Evolutionary conservation across 2,113 vertebrate genomes (phyloP).

Genomic region (Paracanthobrama guichenoti): DNA sequence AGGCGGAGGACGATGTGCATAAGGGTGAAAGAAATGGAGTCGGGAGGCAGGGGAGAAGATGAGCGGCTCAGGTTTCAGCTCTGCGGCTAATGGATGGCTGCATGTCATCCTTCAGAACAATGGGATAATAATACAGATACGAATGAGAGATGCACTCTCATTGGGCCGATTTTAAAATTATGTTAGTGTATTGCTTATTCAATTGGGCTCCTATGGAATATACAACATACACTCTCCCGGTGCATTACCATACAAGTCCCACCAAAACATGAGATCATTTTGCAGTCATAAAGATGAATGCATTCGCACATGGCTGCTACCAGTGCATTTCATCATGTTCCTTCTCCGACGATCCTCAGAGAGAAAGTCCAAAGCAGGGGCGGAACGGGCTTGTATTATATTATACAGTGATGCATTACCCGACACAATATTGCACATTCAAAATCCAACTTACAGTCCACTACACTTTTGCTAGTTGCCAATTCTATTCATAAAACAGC

Average conservation of each 20-base stretch:
- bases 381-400: slow-evolving; percentile 48
- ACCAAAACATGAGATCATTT: slow-evolving; percentile 58
- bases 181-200: slow-evolving; percentile 43
- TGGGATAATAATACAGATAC: slow-evolving; percentile 57
- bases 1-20: background rate
- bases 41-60: slow-evolving; percentile 34
- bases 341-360: slow-evolving; percentile 45
- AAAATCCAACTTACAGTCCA: slow-evolving; percentile 32
- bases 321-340: slow-evolving; percentile 64
- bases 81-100: slow-evolving; percentile 53
- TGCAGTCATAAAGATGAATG: slow-evolving; percentile 36
- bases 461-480: slow-evolving; percentile 14
- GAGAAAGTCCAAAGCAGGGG: slow-evolving; percentile 27
- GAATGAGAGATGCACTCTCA: slow-evolving; percentile 42
- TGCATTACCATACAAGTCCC: slow-evolving; percentile 56
- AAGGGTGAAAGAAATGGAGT: slow-evolving; percentile 19
- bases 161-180: slow-evolving; percentile 42
- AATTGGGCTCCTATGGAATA: slow-evolving; percentile 49
- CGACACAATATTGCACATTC: slow-evolving; percentile 48
- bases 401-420: slow-evolving; percentile 44
- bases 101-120: slow-evolving; percentile 58
- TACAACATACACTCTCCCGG: slow-evolving; percentile 42
- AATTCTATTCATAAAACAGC: slow-evolving; percentile 21
- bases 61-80: slow-evolving; percentile 34
- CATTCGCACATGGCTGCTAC: slow-evolving; percentile 57